A percentile compares a stretch with the other conserved stretches of the same genome.
phyloP scores from a whole-genome alignment of 1,140 invertebrate genomes.

The Calosoma granatense region DNA sequence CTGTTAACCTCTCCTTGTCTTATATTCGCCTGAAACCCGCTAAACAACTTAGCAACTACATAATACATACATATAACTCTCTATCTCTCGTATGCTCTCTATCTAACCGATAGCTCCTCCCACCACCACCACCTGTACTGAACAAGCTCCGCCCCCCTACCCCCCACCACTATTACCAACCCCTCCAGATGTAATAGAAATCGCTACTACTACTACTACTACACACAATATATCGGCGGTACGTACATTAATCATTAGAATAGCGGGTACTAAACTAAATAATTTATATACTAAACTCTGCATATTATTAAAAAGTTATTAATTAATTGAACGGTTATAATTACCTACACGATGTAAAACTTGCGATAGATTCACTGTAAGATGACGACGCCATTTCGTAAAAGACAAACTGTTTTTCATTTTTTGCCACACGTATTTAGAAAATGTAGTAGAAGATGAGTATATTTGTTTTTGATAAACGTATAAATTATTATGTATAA shows the following conservation, averaged over 20 bases:
- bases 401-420: not conserved
- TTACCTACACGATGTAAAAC: slow-evolving; percentile 1
- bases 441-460: not conserved
- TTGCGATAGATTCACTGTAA: slow-evolving; percentile 8
- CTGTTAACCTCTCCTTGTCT: no score
- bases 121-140: no score
- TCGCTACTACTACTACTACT: no score
- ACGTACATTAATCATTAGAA: slow-evolving; percentile 35
- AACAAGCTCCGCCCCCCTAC: not conserved
- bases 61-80: not conserved
- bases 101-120: not conserved
- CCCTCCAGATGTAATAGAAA: no score
- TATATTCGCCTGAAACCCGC: no score
- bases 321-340: no score
- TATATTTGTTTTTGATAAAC: not conserved
- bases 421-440: not conserved
- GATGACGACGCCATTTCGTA: not conserved
- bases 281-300: not conserved
- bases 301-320: slow-evolving; percentile 7
- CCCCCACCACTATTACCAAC: not conserved
- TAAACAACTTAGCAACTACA: no score
- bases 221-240: slow-evolving; percentile 14
- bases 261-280: slow-evolving; percentile 22
- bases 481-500: no score
- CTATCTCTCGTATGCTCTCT: not conserved